Conservation (phyloP, 2,797 vertebrate genomes). For the Sciurus carolinensis region DNA sequence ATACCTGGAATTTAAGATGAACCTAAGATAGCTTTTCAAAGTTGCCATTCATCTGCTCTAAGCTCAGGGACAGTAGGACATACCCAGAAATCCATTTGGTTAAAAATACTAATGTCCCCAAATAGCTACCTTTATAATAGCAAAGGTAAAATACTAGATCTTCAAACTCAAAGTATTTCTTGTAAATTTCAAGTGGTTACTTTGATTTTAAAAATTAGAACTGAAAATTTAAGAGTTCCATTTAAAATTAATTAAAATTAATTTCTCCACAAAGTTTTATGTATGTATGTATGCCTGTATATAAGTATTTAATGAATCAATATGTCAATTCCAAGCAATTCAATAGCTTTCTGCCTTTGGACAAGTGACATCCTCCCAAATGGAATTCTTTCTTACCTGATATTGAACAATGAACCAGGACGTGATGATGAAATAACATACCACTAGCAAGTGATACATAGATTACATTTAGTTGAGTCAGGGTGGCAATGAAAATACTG, state of each 20-base stretch:
- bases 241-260: slow-evolving; percentile 51
- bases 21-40: background rate
- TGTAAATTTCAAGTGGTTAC: background rate
- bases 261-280: background rate
- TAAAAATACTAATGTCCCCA: background rate
- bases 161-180: background rate
- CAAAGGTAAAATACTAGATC: slow-evolving; percentile 55
- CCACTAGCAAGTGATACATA: slow-evolving; percentile 16
- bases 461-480: slow-evolving; percentile 43
- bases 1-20: background rate
- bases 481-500: slow-evolving; percentile 33
- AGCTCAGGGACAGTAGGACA: background rate
- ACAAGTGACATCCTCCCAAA: background rate
- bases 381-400: slow-evolving; percentile 47
- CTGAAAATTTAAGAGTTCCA: slow-evolving; percentile 46
- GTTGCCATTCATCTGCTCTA: background rate
- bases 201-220: background rate
- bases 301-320: slow-evolving; percentile 25
- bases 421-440: background rate
- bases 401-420: slow-evolving; percentile 48
- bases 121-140: slow-evolving; percentile 17
- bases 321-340: slow-evolving; percentile 13
- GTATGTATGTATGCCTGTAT: background rate
- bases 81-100: slow-evolving; percentile 17
- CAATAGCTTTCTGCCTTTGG: slow-evolving; percentile 32